phyloP scores from a whole-genome alignment of 2,888 invertebrate species.

The Pediacus dermestoides region DNA sequence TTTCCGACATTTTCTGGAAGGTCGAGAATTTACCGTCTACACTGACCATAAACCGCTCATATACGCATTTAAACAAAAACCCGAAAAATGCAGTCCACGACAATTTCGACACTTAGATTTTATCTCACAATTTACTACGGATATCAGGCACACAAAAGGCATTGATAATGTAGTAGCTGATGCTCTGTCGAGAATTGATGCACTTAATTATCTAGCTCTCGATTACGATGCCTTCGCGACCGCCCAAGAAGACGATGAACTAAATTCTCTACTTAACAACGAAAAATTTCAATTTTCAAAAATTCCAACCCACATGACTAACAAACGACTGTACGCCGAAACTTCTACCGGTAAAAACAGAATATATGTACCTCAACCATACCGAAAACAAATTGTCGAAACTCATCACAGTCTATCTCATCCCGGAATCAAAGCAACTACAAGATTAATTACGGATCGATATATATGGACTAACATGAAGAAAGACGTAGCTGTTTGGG shows the following conservation, averaged over 20 bases:
- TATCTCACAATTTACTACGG: slow-evolving; percentile 16
- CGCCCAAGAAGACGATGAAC: not conserved
- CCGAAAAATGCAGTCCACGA: slow-evolving; percentile 26
- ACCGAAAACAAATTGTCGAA: not conserved
- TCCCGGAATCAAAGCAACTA: slow-evolving; percentile 1
- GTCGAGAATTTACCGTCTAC: slow-evolving; percentile 30
- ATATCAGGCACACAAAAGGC: slow-evolving; percentile 6
- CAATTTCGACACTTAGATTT: slow-evolving; percentile 16
- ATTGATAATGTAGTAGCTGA: slow-evolving; percentile 5
- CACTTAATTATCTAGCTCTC: not conserved
- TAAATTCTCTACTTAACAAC: not conserved
- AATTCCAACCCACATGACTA: not conserved
- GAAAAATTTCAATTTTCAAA: not conserved
- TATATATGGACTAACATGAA: slow-evolving; percentile 1
- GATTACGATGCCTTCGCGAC: not conserved
- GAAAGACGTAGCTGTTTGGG: not conserved
- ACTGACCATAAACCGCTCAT: slow-evolving; percentile 41
- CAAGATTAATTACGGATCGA: not conserved
- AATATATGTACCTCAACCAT: not conserved
- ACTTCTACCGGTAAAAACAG: not conserved
- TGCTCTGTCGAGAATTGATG: not conserved
- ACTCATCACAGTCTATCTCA: not conserved
- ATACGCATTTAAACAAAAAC: slow-evolving; percentile 36
- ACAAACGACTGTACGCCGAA: not conserved
- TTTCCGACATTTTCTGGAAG: slow-evolving; percentile 41